These are phyloP conservation scores for Sternarchorhynchus goeldii DNA, from an alignment of 2,797 vertebrate genomes.

Conservation along the genomic window DNA sequence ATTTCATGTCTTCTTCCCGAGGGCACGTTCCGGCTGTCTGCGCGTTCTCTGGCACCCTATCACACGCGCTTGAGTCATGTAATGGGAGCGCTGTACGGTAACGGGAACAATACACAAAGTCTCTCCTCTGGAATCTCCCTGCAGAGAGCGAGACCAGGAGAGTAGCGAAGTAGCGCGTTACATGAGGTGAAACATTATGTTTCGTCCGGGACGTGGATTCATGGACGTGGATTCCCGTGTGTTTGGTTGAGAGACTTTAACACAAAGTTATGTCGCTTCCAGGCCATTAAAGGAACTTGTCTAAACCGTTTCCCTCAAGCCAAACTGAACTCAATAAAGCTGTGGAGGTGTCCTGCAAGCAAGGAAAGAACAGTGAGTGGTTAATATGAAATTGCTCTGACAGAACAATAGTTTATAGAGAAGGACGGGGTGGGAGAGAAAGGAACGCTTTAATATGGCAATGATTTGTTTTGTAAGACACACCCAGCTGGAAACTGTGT, in stretches of 20 bases:
- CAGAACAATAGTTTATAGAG: slow-evolving; percentile 16
- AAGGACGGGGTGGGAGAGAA: slow-evolving; percentile 5
- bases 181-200: too few relatives aligned
- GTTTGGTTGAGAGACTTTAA: not conserved
- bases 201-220: too few relatives aligned
- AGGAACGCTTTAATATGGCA: slow-evolving; percentile 11
- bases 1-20: too few relatives aligned
- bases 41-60: too few relatives aligned
- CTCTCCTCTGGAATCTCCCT: too few relatives aligned
- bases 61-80: too few relatives aligned
- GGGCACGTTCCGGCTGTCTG: too few relatives aligned
- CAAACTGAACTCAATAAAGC: not conserved
- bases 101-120: too few relatives aligned
- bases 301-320: not conserved
- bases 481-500: not conserved
- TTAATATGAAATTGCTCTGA: slow-evolving; percentile 23
- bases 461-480: slow-evolving; percentile 25
- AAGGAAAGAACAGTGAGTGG: slow-evolving; percentile 15
- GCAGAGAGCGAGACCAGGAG: too few relatives aligned
- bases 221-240: not conserved
- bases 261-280: not conserved
- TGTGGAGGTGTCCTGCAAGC: not conserved
- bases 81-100: too few relatives aligned
- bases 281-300: not conserved
- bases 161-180: too few relatives aligned